These are phyloP conservation scores for Diaphora mendica DNA, from an alignment of 2,888 invertebrate genomes.

Conservation along the genomic window DNA sequence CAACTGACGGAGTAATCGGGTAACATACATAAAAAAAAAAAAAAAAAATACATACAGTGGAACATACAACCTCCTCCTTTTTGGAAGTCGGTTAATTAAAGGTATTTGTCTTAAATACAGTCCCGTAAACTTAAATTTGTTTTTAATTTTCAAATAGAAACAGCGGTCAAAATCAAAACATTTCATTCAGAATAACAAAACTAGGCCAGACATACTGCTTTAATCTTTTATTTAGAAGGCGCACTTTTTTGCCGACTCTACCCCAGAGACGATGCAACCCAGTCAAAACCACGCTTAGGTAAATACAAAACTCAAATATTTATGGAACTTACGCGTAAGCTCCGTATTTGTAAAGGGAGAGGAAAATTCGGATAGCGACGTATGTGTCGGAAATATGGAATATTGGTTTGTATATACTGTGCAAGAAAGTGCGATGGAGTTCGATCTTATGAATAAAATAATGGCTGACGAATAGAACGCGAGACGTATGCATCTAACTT, in stretches of 20 bases:
- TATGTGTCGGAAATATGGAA: constrained; percentile 45
- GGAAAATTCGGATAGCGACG: constrained; percentile 42
- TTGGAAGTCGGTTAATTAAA: too few relatives aligned
- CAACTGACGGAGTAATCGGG: too few relatives aligned
- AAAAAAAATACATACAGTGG: too few relatives aligned
- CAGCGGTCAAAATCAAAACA: background rate
- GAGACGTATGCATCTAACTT: background rate
- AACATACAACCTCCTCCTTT: too few relatives aligned
- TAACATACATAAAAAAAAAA: too few relatives aligned
- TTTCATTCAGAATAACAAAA: constrained; percentile 11
- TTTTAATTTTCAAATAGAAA: background rate
- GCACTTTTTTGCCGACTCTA: constrained; percentile 29
- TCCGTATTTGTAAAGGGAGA: constrained; percentile 56
- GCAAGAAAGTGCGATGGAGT: constrained; percentile 23
- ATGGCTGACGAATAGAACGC: constrained; percentile 14
- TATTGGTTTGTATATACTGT: constrained; percentile 28
- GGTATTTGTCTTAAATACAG: background rate
- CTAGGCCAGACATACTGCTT: constrained; percentile 12
- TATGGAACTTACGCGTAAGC: constrained; percentile 65
- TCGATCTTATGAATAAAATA: constrained; percentile 47
- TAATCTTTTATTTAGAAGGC: constrained; percentile 27
- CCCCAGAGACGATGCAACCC: constrained; percentile 43
- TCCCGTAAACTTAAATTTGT: background rate
- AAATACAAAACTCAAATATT: constrained; percentile 72
- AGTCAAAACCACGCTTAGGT: constrained; percentile 47